Conservation (phyloP, 2,888 invertebrate species). For the Holacanthella duospinosa region DNA sequence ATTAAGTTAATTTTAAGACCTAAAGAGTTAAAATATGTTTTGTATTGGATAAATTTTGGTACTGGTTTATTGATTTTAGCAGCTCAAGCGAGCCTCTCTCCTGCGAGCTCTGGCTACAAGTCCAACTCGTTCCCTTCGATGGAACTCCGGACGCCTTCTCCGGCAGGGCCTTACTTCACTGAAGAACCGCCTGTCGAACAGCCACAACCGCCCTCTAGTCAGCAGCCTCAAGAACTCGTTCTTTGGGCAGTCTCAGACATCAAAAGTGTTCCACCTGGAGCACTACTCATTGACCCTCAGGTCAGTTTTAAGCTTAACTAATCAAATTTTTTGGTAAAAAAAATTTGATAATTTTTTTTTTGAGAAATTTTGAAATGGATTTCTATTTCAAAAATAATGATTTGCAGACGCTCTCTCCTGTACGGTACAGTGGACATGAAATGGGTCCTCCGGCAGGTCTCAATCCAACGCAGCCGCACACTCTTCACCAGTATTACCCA, state of each 20-base stretch:
- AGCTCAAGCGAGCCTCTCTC: neutral
- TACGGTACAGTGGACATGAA: neutral
- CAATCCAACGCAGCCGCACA: no score
- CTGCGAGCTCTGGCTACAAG: neutral
- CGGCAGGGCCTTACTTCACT: neutral
- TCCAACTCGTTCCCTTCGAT: neutral
- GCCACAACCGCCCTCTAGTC: neutral
- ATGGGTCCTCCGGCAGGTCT: no score
- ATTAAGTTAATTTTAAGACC: no score
- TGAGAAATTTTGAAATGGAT: neutral
- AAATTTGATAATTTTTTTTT: no score
- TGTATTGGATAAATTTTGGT: neutral
- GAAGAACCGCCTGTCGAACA: neutral
- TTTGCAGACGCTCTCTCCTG: neutral
- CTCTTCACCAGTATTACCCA: neutral
- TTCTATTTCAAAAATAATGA: neutral
- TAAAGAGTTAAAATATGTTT: no score
- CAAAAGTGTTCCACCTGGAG: neutral
- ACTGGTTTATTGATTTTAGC: neutral
- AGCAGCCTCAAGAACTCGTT: neutral
- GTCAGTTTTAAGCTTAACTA: neutral
- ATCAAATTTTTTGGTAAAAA: neutral
- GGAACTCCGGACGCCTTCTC: constrained; percentile 1
- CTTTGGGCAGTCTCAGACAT: constrained; percentile 6
- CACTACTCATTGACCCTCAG: neutral